Conservation (phyloP, 2,797 vertebrate genomes). For the Coendou prehensilis region DNA sequence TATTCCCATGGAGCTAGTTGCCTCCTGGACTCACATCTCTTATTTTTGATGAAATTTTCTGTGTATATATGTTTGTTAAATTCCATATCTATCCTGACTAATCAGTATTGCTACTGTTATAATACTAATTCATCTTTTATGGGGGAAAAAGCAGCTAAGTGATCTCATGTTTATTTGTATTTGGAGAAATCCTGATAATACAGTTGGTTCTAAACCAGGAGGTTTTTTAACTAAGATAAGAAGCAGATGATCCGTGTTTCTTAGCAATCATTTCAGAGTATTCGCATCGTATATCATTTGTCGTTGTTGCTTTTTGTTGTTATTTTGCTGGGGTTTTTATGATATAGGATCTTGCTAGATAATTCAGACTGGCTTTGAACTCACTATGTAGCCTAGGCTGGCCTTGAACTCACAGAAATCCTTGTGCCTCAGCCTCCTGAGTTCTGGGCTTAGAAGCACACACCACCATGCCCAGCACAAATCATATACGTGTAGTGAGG, state of each 20-base stretch:
- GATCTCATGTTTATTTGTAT: not conserved
- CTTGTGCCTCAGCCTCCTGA: not conserved
- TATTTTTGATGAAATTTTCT: not conserved
- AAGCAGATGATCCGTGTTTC: not conserved
- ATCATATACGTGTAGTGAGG: not conserved
- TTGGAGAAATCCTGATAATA: not conserved
- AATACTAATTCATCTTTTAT: not conserved
- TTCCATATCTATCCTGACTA: not conserved
- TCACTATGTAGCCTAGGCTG: not conserved
- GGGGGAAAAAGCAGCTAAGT: rapidly evolving
- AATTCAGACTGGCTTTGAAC: not conserved
- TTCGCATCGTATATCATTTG: not conserved
- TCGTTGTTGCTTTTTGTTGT: not conserved
- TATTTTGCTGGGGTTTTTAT: not conserved
- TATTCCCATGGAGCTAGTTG: not conserved
- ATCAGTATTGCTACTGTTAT: not conserved
- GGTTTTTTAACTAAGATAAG: not conserved
- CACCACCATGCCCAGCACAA: not conserved
- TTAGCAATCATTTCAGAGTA: not conserved
- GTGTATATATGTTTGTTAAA: not conserved
- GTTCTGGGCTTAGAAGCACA: not conserved
- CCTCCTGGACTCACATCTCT: not conserved
- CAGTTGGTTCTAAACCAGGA: not conserved
- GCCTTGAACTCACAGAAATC: not conserved
- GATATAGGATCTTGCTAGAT: not conserved